Percentiles rank a stretch among this genome's conserved stretches.
These are phyloP conservation scores for Onychostoma macrolepis DNA, from an alignment of 2,113 vertebrate species.

Conservation along the genomic window DNA sequence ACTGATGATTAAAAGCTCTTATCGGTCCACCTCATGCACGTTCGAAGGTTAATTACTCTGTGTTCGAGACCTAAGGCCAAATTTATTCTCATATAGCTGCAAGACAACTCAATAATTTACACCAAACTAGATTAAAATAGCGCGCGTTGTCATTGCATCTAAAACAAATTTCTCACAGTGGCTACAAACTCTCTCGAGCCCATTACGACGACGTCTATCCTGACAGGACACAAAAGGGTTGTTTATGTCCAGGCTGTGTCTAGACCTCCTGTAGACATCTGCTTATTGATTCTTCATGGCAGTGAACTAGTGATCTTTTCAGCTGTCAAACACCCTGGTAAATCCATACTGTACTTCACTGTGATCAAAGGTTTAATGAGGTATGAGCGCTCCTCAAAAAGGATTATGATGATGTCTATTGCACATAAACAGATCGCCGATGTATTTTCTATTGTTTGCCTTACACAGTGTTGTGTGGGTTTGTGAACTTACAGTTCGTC, in stretches of 20 bases:
- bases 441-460: not conserved
- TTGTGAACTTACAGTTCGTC: slow-evolving; percentile 93
- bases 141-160: not conserved
- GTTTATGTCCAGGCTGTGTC: not conserved
- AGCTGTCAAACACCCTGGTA: not conserved
- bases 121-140: slow-evolving; percentile 7
- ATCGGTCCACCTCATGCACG: slow-evolving; percentile 27
- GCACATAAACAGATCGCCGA: not conserved
- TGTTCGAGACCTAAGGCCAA: slow-evolving; percentile 10
- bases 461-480: not conserved
- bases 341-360: not conserved
- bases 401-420: not conserved
- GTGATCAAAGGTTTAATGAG: not conserved
- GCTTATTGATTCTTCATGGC: not conserved
- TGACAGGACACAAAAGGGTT: not conserved
- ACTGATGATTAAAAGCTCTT: slow-evolving; percentile 41
- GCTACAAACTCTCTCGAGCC: not conserved
- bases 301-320: slow-evolving; percentile 1
- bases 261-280: not conserved
- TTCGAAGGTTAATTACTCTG: slow-evolving; percentile 52
- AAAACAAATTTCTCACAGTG: not conserved
- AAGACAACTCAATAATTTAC: slow-evolving; percentile 32
- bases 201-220: not conserved
- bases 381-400: not conserved
- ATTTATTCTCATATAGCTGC: slow-evolving; percentile 25